Evolutionary conservation across 2,113 vertebrate species (phyloP).

Genomic region (Malurus alboscapulatus): DNA sequence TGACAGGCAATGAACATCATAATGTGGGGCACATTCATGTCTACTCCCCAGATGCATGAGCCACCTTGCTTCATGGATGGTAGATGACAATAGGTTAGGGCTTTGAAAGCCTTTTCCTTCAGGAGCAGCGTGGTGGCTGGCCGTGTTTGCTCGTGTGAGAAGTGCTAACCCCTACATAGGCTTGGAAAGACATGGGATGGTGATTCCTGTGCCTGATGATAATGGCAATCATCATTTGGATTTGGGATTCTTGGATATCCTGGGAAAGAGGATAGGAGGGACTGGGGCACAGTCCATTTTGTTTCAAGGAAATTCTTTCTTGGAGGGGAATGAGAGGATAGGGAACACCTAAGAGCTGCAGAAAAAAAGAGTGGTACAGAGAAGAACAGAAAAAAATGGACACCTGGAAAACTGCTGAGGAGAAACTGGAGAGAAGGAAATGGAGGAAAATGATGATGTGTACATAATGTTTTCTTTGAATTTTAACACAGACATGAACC

Average conservation of each 20-base stretch:
- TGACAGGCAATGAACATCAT: not conserved
- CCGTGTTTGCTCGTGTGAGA: rapidly evolving
- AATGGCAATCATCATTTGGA: not conserved
- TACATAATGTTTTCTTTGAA: not conserved
- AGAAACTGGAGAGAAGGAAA: not conserved
- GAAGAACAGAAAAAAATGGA: not conserved
- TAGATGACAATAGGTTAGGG: not conserved
- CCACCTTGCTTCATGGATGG: not conserved
- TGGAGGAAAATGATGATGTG: not conserved
- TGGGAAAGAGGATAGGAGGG: not conserved
- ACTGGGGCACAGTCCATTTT: not conserved
- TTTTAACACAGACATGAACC: not conserved
- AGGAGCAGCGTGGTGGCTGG: not conserved
- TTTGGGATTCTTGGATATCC: not conserved
- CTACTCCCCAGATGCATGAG: not conserved
- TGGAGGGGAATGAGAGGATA: not conserved
- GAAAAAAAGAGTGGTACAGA: not conserved
- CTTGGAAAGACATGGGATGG: not conserved
- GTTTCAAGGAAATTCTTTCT: not conserved
- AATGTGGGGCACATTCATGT: not conserved
- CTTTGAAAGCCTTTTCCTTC: not conserved
- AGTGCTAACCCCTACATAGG: not conserved
- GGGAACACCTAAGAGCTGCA: not conserved
- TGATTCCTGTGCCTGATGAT: not conserved
- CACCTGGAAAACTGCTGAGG: not conserved